Evolutionary conservation across 2,113 vertebrate species (phyloP), one percentile per base, ranked within the genome.

Genomic region (Malurus melanocephalus): DNA sequence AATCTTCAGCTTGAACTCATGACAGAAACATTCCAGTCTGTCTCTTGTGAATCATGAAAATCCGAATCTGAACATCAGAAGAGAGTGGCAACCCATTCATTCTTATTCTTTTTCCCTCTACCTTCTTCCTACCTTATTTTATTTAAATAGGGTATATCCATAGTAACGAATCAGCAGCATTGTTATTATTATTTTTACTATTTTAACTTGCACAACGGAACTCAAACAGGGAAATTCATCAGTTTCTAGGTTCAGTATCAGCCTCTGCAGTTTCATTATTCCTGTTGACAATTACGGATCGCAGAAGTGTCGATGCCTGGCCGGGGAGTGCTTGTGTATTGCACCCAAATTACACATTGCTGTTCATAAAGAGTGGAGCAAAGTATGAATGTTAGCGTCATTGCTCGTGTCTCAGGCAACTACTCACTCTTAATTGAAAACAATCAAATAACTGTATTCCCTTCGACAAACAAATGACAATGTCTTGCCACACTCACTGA

Each of bases 261-360:
- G 90, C 88, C 94, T 96, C 94, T 95, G 93, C 93, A 92, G 88
- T 95, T 96, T 96, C 96, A 95, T 97, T 97, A 97, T 97, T 96
- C 92, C 94, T 97, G 94, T 95, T 96, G 96, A 97, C 97, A 95
- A 96, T 97, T 97, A 97, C 30, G 49, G 88, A 97, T 74, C 9
- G 7, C 73, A 94, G 77, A 94, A 97, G 78, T 72, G 93, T 43
- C 49, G 94, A 96, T 94, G 95, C 90, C 96, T 91, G 95, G 95
- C 94, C 89, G 26, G 97, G 97, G 97, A 97, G 89, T 48, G 48
- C 95, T 86, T 93, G 52, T 89, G 72, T 96, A 98, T 97, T 96
- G 97, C 88, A 95, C 97, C 97, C 97, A 97, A 94, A 95, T 95
- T 96, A 96, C 96, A 97, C 96, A 97, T 97, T 97, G 79, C 92